These are phyloP conservation scores for Batillaria attramentaria DNA, from an alignment of 1,140 invertebrate species.

Conservation along the genomic window DNA sequence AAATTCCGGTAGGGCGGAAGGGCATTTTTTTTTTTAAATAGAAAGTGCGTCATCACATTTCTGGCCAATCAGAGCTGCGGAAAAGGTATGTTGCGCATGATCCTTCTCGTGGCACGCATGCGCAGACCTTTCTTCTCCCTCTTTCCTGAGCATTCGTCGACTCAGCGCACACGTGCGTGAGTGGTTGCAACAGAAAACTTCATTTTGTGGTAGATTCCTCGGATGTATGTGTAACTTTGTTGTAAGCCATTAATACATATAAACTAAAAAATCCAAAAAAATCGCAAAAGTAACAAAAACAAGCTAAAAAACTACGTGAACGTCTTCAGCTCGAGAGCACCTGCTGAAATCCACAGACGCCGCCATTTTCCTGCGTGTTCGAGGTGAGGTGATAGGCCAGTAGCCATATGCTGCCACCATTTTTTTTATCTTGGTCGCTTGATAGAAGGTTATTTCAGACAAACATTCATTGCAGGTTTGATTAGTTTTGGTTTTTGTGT, in stretches of 20 bases:
- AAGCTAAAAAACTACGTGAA: not conserved
- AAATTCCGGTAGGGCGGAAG: not conserved
- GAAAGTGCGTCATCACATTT: not conserved
- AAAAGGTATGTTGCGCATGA: not conserved
- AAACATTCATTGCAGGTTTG: not conserved
- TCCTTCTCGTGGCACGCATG: slow-evolving; percentile 9
- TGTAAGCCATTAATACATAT: not conserved
- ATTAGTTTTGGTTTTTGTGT: too few relatives aligned
- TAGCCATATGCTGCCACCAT: not conserved
- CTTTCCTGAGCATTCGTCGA: not conserved
- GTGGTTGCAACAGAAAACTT: not conserved
- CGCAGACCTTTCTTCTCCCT: not conserved
- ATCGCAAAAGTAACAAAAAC: not conserved
- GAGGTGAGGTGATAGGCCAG: slow-evolving; percentile 1
- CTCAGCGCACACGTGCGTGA: not conserved
- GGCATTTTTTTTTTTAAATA: not conserved
- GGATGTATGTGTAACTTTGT: not conserved
- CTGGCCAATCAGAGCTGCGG: not conserved
- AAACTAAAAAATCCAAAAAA: not conserved
- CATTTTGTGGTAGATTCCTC: not conserved
- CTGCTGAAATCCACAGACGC: not conserved
- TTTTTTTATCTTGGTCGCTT: not conserved
- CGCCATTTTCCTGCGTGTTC: not conserved
- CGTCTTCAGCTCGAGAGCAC: not conserved
- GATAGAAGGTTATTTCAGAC: not conserved